Evolutionary conservation across 53 echinoderm and acorn worm genomes (phyloP).

Genomic region (Astropecten irregularis): DNA sequence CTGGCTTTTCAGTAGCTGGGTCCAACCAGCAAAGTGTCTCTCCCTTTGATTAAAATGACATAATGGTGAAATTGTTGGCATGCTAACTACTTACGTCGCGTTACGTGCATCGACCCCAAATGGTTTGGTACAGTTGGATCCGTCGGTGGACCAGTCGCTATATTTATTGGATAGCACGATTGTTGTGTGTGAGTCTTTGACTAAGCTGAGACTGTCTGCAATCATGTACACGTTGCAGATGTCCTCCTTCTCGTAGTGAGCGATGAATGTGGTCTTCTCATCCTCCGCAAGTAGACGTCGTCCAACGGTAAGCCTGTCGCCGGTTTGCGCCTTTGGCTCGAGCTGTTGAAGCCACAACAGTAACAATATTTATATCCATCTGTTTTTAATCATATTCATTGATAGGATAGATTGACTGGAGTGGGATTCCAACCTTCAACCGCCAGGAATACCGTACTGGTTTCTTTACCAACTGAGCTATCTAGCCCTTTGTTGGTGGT

Average conservation of each 20-base stretch:
- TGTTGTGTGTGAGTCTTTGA: background rate
- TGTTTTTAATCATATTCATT: background rate
- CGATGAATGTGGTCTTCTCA: background rate
- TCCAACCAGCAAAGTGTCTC: no score
- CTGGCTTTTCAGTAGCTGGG: no score
- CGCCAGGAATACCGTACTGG: no score
- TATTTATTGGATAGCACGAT: background rate
- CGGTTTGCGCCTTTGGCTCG: background rate
- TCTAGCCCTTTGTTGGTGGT: no score
- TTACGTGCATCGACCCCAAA: no score
- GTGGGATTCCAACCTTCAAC: no score
- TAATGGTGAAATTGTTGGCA: no score
- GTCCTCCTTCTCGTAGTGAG: background rate
- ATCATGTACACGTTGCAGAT: slow-evolving; percentile 37
- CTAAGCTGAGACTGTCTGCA: background rate
- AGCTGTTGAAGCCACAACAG: background rate
- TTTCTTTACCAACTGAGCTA: no score
- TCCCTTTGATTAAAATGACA: no score
- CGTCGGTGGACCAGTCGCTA: background rate
- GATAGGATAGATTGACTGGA: no score
- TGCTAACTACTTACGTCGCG: no score
- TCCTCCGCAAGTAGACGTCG: slow-evolving; percentile 21
- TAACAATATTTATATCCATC: background rate
- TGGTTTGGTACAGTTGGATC: background rate
- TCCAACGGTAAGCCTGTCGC: slow-evolving; percentile 31